Conservation (phyloP, 2,113 vertebrate genomes). For the Hyperoodon ampullatus region DNA sequence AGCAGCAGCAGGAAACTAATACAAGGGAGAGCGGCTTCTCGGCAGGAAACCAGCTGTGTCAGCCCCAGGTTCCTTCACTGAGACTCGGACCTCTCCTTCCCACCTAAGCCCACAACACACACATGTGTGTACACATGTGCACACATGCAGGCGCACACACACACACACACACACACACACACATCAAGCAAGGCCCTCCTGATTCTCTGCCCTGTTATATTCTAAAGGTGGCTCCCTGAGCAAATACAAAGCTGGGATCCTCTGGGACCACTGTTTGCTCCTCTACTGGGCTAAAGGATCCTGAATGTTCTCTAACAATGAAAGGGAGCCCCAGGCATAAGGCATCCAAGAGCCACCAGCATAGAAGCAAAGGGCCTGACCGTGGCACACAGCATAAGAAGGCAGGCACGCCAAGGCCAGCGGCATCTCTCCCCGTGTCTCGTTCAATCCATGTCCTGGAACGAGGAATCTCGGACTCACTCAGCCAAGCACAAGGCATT, state of each 20-base stretch:
- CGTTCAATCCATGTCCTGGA: fast-evolving
- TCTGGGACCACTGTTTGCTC: neutral
- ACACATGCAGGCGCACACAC: too few relatives aligned
- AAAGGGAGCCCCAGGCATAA: neutral
- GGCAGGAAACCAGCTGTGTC: neutral
- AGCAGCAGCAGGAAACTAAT: neutral
- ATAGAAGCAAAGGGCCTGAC: neutral
- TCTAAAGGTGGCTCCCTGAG: neutral
- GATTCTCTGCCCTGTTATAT: neutral
- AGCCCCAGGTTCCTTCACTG: neutral
- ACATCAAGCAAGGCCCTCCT: neutral
- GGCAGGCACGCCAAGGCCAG: neutral
- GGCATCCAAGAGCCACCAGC: neutral
- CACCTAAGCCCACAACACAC: neutral
- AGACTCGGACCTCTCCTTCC: neutral
- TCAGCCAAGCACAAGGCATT: neutral
- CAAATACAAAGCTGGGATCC: neutral
- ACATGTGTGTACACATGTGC: neutral
- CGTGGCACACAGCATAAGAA: neutral
- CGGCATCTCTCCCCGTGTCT: neutral
- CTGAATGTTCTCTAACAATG: neutral
- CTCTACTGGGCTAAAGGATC: neutral
- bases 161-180: too few relatives aligned
- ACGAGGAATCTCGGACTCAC: fast-evolving
- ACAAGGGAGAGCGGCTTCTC: neutral